These are phyloP conservation scores for Drosophila asahinai DNA, from an alignment of 1,140 invertebrate genomes.

Conservation along the genomic window DNA sequence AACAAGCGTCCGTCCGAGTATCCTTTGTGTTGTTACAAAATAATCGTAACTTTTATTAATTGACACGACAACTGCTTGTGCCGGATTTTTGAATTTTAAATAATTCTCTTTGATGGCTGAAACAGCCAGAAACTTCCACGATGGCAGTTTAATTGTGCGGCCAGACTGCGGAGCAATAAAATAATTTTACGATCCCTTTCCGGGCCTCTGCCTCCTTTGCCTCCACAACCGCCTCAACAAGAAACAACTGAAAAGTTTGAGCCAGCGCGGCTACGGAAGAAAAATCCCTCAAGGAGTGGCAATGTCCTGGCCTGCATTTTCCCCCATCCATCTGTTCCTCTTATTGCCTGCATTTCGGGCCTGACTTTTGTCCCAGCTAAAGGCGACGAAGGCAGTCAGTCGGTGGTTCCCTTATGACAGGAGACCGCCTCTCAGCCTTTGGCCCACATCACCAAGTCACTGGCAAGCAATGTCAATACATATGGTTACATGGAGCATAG, in stretches of 20 bases:
- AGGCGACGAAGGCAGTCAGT: constrained; percentile 1
- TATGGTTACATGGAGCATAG: constrained; percentile 4
- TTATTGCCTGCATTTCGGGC: constrained; percentile 47
- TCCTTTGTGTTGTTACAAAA: constrained; percentile 61
- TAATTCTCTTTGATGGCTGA: constrained; percentile 48
- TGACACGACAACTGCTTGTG: constrained; percentile 70
- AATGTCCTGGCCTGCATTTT: constrained; percentile 39
- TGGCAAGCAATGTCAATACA: constrained; percentile 37
- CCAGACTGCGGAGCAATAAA: constrained; percentile 77
- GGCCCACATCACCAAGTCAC: constrained; percentile 44
- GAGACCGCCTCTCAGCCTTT: constrained; percentile 1
- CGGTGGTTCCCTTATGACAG: constrained; percentile 12
- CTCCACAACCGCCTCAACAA: constrained; percentile 21
- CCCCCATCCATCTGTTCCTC: constrained; percentile 44
- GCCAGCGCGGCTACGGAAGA: constrained; percentile 45
- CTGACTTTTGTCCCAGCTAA: constrained; percentile 41
- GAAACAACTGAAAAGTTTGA: constrained; percentile 66
- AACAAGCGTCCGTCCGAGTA: constrained; percentile 28
- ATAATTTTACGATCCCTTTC: constrained; percentile 78
- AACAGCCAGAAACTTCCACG: constrained; percentile 4
- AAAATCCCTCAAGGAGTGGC: constrained; percentile 22
- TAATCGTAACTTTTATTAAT: constrained; percentile 79
- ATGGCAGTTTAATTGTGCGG: constrained; percentile 75
- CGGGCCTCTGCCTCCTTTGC: constrained; percentile 7
- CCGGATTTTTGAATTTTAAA: constrained; percentile 54